These are phyloP conservation scores for Xenops minutus DNA, from an alignment of 2,797 vertebrate species.

Conservation along the genomic window DNA sequence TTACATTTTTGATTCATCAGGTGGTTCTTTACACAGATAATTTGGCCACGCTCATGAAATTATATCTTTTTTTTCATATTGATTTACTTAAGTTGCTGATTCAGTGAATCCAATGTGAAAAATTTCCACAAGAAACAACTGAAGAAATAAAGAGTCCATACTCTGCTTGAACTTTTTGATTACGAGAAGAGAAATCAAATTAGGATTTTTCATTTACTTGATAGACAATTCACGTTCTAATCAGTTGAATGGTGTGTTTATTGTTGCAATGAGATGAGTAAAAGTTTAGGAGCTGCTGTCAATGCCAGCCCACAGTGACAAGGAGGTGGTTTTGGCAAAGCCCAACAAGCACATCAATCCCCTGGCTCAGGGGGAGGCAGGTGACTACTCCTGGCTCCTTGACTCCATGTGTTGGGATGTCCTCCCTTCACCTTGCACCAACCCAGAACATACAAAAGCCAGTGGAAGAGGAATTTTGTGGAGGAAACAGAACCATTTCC, in stretches of 20 bases:
- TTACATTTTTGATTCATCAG: not conserved
- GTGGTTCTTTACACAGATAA: not conserved
- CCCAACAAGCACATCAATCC: not conserved
- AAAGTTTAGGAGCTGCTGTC: not conserved
- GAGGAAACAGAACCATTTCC: not conserved
- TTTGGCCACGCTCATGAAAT: not conserved
- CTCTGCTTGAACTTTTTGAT: not conserved
- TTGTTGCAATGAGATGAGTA: not conserved
- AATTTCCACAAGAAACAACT: not conserved
- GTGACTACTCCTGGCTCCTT: not conserved
- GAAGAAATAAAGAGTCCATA: not conserved
- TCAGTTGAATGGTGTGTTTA: not conserved
- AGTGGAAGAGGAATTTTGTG: not conserved
- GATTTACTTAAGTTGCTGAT: not conserved
- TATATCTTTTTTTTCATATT: not conserved
- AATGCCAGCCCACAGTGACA: not conserved
- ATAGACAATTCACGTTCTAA: not conserved
- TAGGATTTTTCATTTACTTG: not conserved
- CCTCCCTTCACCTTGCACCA: not conserved
- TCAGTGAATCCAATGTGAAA: not conserved
- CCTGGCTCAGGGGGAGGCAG: not conserved
- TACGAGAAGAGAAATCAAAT: not conserved
- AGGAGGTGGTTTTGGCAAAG: not conserved
- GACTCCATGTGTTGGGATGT: rapidly evolving
- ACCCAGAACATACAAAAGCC: not conserved